These are phyloP conservation scores for Mareca strepera DNA, from an alignment of 2,797 vertebrate species.

Conservation along the genomic window DNA sequence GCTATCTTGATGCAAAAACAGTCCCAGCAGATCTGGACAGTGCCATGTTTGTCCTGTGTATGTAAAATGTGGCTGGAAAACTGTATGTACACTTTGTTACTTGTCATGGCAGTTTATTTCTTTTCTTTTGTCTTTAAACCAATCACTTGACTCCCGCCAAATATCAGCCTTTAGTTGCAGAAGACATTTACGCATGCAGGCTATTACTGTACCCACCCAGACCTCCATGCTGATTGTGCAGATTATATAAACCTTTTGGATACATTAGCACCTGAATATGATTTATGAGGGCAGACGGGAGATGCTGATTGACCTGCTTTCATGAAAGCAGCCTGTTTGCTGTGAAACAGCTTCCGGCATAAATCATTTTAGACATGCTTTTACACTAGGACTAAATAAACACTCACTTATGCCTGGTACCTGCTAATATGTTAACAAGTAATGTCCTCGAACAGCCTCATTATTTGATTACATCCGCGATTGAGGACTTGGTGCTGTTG, in stretches of 20 bases:
- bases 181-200: slow-evolving; percentile 38
- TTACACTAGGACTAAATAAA: slow-evolving; percentile 75
- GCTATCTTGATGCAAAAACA: not conserved
- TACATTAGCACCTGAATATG: slow-evolving; percentile 74
- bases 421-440: slow-evolving; percentile 74
- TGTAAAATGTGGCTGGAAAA: slow-evolving; percentile 24
- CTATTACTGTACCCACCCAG: slow-evolving; percentile 37
- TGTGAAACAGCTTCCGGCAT: slow-evolving; percentile 66
- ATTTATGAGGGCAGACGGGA: slow-evolving; percentile 73
- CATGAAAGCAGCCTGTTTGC: slow-evolving; percentile 72
- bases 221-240: slow-evolving; percentile 47
- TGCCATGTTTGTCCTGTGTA: not conserved
- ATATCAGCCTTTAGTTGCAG: slow-evolving; percentile 1
- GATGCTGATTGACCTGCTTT: slow-evolving; percentile 66
- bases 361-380: slow-evolving; percentile 76
- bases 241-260: slow-evolving; percentile 70
- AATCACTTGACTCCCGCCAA: slow-evolving; percentile 25
- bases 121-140: slow-evolving; percentile 56
- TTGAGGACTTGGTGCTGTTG: slow-evolving; percentile 17
- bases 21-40: slow-evolving; percentile 6
- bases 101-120: slow-evolving; percentile 43
- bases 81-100: not conserved
- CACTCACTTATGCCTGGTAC: slow-evolving; percentile 71
- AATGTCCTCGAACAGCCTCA: slow-evolving; percentile 67
- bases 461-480: slow-evolving; percentile 66